Evolutionary conservation across 2,113 vertebrate species (phyloP).

Genomic region (Perca schrenkii): DNA sequence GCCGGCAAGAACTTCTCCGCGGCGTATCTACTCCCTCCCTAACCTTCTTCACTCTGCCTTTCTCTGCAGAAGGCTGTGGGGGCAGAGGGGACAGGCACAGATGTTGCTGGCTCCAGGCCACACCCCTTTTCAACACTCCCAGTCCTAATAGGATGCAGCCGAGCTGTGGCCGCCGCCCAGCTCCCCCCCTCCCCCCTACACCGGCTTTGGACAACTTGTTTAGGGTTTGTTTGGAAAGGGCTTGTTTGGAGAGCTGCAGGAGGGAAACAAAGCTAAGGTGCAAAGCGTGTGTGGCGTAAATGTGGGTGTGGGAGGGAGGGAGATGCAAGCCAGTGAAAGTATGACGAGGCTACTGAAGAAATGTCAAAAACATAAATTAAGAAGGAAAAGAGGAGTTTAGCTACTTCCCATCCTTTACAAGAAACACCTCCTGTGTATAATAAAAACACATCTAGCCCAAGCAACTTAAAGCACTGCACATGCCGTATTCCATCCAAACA

Average conservation of each 20-base stretch:
- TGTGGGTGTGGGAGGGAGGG: background rate
- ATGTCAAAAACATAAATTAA: background rate
- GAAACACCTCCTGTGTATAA: background rate
- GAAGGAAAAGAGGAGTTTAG: background rate
- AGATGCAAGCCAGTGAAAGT: conserved; percentile 20
- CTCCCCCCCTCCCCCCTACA: conserved; percentile 6
- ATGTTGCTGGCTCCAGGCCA: conserved; percentile 82
- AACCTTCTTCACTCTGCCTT: conserved; percentile 58
- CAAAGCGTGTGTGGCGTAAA: conserved; percentile 26
- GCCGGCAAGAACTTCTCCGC: conserved; percentile 56
- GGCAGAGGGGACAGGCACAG: conserved; percentile 81
- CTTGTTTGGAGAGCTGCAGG: conserved; percentile 66
- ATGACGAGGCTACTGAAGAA: background rate
- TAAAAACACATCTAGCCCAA: background rate
- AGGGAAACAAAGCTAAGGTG: conserved; percentile 55
- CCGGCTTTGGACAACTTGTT: conserved; percentile 62
- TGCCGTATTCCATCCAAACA: background rate
- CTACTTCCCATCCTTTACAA: background rate
- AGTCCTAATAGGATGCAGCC: conserved; percentile 80
- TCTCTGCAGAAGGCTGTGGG: conserved; percentile 75
- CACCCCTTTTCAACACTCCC: conserved; percentile 85
- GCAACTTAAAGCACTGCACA: background rate
- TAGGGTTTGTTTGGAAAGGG: conserved; percentile 68
- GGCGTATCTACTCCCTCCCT: conserved; percentile 46
- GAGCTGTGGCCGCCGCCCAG: conserved; percentile 73